A percentile compares a stretch with the other conserved stretches of the same genome.
Conservation (phyloP, 2,888 invertebrate species). For the Heteropelma amictum region DNA sequence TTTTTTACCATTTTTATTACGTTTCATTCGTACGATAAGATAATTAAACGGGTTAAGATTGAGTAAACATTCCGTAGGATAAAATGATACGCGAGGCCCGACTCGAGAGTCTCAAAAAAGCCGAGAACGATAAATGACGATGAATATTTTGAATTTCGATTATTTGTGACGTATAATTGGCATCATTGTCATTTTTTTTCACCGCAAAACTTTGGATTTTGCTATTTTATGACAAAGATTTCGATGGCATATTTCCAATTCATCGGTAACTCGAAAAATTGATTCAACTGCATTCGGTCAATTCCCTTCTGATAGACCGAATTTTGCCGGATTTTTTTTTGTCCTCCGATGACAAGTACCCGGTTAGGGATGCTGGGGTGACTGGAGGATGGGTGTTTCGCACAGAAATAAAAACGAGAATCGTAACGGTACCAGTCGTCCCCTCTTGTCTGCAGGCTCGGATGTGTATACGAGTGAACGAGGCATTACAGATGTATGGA, state of each 20-base stretch:
- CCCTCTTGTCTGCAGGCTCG: constrained; percentile 44
- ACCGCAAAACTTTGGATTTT: no score
- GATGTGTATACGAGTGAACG: constrained; percentile 70
- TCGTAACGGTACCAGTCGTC: constrained; percentile 12
- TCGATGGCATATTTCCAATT: not conserved
- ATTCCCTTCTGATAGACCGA: not conserved
- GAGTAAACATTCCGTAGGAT: no score
- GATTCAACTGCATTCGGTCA: not conserved
- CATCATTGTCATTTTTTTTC: no score
- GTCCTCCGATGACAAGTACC: constrained; percentile 68
- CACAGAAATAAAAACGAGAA: constrained; percentile 15
- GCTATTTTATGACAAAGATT: not conserved
- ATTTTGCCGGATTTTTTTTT: constrained; percentile 13
- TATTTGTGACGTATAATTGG: no score
- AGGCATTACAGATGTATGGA: constrained; percentile 77
- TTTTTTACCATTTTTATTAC: no score
- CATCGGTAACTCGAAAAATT: not conserved
- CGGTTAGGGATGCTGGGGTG: constrained; percentile 49
- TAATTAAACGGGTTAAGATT: no score
- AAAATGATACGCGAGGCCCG: no score
- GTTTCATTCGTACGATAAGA: no score
- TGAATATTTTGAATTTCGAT: no score
- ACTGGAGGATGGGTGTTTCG: constrained; percentile 9
- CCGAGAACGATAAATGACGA: no score
- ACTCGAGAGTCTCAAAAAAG: no score